phyloP scores from a whole-genome alignment of 2,888 invertebrate species.

The Chymomyza fuscimana region DNA sequence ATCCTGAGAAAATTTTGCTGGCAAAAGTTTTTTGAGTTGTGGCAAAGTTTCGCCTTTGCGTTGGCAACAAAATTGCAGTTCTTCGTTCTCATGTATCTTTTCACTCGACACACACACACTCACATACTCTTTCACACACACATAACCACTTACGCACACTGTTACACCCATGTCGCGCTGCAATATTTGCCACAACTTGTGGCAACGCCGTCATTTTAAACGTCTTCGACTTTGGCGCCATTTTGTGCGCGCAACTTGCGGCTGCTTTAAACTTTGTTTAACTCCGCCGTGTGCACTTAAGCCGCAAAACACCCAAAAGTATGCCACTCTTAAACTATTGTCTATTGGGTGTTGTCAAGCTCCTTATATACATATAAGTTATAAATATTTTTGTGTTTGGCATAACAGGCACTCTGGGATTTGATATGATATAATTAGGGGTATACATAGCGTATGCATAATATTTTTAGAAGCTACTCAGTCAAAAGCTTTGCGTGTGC shows the following conservation, averaged over 20 bases:
- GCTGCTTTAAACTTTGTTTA: conserved; percentile 55
- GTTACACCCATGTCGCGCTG: conserved; percentile 38
- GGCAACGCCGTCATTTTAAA: background rate
- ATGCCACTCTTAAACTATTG: conserved; percentile 30
- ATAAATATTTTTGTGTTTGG: background rate
- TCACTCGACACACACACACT: conserved; percentile 20
- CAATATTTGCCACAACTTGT: background rate
- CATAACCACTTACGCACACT: background rate
- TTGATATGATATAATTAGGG: background rate
- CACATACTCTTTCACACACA: conserved; percentile 3
- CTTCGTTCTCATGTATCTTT: background rate
- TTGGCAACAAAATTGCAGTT: background rate
- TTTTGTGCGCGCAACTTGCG: conserved; percentile 33
- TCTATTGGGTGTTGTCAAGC: conserved; percentile 30
- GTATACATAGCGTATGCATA: background rate
- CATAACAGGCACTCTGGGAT: background rate
- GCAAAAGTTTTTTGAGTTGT: conserved; percentile 42
- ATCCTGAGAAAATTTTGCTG: conserved; percentile 33
- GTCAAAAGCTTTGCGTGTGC: background rate
- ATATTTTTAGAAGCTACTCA: conserved; percentile 3
- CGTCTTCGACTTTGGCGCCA: background rate
- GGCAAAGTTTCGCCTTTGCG: background rate
- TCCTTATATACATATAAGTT: background rate
- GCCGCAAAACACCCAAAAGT: conserved; percentile 26
- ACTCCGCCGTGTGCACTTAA: conserved; percentile 42